Evolutionary conservation across 2,113 vertebrate species (phyloP).

Genomic region (Reinhardtius hippoglossoides): DNA sequence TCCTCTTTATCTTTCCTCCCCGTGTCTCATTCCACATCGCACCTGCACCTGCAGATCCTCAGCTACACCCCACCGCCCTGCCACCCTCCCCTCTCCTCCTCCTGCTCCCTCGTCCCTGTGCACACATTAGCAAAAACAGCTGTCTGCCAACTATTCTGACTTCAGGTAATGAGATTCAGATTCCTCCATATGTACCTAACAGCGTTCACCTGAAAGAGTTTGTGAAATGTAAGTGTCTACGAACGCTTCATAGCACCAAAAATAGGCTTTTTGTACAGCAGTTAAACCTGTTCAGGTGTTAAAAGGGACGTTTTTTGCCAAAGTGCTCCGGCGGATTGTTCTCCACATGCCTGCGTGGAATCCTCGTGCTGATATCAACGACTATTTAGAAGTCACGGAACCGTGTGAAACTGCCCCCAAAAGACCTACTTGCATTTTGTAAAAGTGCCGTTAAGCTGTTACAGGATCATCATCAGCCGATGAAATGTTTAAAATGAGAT

Average conservation of each 20-base stretch:
- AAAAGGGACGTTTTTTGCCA: background rate
- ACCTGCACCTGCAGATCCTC: slow-evolving; percentile 68
- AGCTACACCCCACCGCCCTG: slow-evolving; percentile 32
- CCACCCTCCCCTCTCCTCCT: slow-evolving; percentile 13
- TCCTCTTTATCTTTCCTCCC: slow-evolving; percentile 71
- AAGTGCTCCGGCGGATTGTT: background rate
- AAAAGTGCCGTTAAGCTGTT: no score
- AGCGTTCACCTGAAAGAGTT: slow-evolving; percentile 30
- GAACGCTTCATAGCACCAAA: slow-evolving; percentile 3
- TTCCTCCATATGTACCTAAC: slow-evolving; percentile 3
- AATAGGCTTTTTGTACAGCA: slow-evolving; percentile 13
- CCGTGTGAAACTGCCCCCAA: background rate
- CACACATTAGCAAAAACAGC: slow-evolving; percentile 62
- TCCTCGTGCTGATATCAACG: background rate
- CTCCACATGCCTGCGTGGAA: background rate
- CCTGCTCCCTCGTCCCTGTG: slow-evolving; percentile 24
- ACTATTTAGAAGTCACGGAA: background rate
- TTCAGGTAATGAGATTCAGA: slow-evolving; percentile 57
- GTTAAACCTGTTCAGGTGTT: slow-evolving; percentile 22
- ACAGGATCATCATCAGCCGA: no score
- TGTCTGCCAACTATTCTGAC: slow-evolving; percentile 58
- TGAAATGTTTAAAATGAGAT: no score
- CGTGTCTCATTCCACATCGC: slow-evolving; percentile 57
- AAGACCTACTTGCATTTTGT: background rate
- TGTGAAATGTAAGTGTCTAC: slow-evolving; percentile 25